A percentile compares a stretch with the other conserved stretches of the same genome.
Conservation (phyloP, 2,888 invertebrate genomes). For the Ecliptopera silaceata region DNA sequence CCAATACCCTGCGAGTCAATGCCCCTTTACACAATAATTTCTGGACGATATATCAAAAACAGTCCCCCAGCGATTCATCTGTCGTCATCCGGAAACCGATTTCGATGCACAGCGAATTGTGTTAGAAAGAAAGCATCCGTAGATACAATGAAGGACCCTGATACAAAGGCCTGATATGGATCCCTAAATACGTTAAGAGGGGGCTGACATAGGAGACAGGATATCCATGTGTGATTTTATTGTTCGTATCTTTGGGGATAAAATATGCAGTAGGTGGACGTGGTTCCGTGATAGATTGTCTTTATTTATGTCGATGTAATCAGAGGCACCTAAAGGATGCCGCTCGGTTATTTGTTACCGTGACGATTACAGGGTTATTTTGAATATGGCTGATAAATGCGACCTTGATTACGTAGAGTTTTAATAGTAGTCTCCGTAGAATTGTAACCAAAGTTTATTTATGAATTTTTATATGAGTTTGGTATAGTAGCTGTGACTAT, state of each 20-base stretch:
- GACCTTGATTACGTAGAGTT: not conserved
- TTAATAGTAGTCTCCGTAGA: too few relatives aligned
- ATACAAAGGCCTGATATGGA: slow-evolving; percentile 41
- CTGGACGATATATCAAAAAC: slow-evolving; percentile 57
- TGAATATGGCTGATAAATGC: not conserved
- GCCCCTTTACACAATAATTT: slow-evolving; percentile 52
- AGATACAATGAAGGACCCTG: slow-evolving; percentile 32
- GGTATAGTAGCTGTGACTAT: too few relatives aligned
- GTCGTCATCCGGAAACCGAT: slow-evolving; percentile 52
- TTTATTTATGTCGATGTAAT: slow-evolving; percentile 27
- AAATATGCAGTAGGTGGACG: slow-evolving; percentile 37
- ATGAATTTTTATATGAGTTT: too few relatives aligned
- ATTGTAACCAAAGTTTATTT: too few relatives aligned
- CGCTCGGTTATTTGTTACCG: slow-evolving; percentile 22
- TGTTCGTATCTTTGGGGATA: slow-evolving; percentile 40
- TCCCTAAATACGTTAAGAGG: slow-evolving; percentile 42
- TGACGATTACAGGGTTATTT: slow-evolving; percentile 6
- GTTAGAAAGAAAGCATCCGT: slow-evolving; percentile 47
- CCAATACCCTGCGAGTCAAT: slow-evolving; percentile 35
- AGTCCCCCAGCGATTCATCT: slow-evolving; percentile 44
- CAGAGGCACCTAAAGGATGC: slow-evolving; percentile 13
- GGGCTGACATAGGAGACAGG: slow-evolving; percentile 38
- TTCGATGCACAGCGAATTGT: slow-evolving; percentile 57
- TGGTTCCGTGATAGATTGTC: slow-evolving; percentile 35
- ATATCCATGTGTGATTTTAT: slow-evolving; percentile 42